A percentile compares a stretch with the other conserved stretches of the same genome.
phyloP scores from a whole-genome alignment of 1,140 invertebrate genomes.

The Ruditapes philippinarum region DNA sequence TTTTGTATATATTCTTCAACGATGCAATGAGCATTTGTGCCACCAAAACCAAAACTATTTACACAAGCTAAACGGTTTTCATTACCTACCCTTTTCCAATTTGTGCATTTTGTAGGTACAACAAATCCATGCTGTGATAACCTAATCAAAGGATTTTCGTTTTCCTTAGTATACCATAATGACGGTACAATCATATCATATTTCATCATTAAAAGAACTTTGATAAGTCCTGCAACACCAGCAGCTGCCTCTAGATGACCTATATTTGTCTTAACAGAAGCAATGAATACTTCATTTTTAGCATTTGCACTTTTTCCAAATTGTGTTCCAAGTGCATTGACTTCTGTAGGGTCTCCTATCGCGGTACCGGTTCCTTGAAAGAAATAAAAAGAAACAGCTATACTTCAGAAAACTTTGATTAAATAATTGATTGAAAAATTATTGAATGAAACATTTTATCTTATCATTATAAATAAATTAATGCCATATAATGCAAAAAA shows the following conservation, averaged over 20 bases:
- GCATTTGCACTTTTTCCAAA: constrained; percentile 4
- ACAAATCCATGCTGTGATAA: constrained; percentile 56
- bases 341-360: constrained; percentile 73
- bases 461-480: too few relatives aligned
- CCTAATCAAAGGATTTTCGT: constrained; percentile 63
- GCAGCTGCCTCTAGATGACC: constrained; percentile 94
- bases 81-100: constrained; percentile 18
- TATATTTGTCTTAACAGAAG: constrained; percentile 75
- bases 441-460: too few relatives aligned
- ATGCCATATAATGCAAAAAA: too few relatives aligned
- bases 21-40: constrained; percentile 78
- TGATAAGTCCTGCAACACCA: constrained; percentile 95
- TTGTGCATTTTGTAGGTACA: constrained; percentile 26
- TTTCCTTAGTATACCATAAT: constrained; percentile 59
- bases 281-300: constrained; percentile 44
- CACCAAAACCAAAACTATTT: constrained; percentile 84
- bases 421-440: too few relatives aligned
- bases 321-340: constrained; percentile 52
- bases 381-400: background rate
- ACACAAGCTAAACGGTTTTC: constrained; percentile 72
- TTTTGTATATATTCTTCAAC: constrained; percentile 80
- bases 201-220: constrained; percentile 86
- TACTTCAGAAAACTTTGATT: too few relatives aligned
- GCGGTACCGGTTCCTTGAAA: constrained; percentile 73
- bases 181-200: constrained; percentile 67